Evolutionary conservation across 2,113 vertebrate species (phyloP).

Genomic region (Trichomycterus rosablanca): DNA sequence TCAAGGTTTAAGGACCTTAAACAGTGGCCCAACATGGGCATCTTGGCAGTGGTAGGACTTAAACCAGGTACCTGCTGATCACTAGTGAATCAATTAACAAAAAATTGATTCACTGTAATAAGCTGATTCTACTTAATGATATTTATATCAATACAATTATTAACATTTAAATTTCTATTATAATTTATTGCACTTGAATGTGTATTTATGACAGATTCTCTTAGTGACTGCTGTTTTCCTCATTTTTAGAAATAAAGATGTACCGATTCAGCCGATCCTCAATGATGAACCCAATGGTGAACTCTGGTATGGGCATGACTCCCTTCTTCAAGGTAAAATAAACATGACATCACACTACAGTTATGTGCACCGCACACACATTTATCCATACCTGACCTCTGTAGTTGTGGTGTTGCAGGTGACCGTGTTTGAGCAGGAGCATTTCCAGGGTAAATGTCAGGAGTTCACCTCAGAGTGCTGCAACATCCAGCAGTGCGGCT

Average conservation of each 20-base stretch:
- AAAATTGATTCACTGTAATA: no score
- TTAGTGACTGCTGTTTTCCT: no score
- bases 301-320: conserved; percentile 70
- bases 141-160: no score
- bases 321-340: conserved; percentile 71
- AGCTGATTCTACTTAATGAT: no score
- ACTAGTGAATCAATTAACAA: no score
- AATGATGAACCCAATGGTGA: conserved; percentile 69
- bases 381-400: background rate
- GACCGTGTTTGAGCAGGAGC: conserved; percentile 78
- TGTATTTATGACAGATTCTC: no score
- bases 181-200: no score
- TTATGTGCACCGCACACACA: background rate
- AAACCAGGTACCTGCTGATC: no score
- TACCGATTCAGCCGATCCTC: conserved; percentile 65
- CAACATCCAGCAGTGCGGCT: conserved; percentile 72
- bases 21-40: no score
- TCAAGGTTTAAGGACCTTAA: no score
- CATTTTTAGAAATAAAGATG: conserved; percentile 61
- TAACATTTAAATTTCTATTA: no score
- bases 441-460: conserved; percentile 74
- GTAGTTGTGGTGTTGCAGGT: conserved; percentile 51
- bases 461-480: conserved; percentile 74
- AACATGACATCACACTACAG: background rate
- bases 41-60: no score